Conservation (phyloP, 1,140 invertebrate genomes). For the Chironomus tepperi region DNA sequence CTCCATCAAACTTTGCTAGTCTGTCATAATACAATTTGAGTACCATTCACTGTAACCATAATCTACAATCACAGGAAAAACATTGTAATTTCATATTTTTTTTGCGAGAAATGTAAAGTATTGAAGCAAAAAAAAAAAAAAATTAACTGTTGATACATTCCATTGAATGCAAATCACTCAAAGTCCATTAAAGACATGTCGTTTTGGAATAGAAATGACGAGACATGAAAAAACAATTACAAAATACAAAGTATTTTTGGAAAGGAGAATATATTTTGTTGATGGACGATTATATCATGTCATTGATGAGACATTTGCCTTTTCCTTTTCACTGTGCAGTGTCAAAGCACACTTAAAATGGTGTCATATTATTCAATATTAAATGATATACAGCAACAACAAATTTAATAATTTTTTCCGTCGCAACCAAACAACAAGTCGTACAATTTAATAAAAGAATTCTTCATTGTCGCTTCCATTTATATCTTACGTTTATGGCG, state of each 20-base stretch:
- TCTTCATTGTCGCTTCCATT: not conserved
- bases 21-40: not conserved
- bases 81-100: not conserved
- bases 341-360: too few species aligned
- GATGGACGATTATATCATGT: too few species aligned
- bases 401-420: not conserved
- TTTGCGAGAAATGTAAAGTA: not conserved
- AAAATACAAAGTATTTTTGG: too few species aligned
- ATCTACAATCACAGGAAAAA: not conserved
- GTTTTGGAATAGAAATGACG: too few species aligned
- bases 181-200: too few species aligned
- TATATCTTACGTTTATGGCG: not conserved
- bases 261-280: too few species aligned
- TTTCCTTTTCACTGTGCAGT: too few species aligned
- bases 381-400: too few species aligned
- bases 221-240: too few species aligned
- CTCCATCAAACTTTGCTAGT: not conserved
- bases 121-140: not conserved
- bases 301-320: too few species aligned
- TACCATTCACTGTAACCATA: not conserved
- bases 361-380: too few species aligned
- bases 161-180: not conserved
- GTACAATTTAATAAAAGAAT: not conserved
- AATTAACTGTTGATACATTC: slow-evolving; percentile 9
- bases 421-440: not conserved